A percentile compares a stretch with the other conserved stretches of the same genome.
phyloP scores from a whole-genome alignment of 2,797 vertebrate genomes.

The Buceros bicornis region DNA sequence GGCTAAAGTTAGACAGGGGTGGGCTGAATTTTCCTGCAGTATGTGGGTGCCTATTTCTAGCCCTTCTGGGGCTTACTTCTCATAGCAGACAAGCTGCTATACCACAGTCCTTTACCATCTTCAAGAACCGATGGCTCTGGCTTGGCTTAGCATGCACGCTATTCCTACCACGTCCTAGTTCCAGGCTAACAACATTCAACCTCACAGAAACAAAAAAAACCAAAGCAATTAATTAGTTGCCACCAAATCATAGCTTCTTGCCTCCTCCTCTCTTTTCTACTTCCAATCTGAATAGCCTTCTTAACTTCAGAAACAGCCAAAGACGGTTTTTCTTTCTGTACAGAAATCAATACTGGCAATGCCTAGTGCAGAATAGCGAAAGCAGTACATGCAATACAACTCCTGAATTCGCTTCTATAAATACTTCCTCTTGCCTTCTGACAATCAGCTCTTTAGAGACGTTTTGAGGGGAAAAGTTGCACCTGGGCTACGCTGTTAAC shows the following conservation, averaged over 20 bases:
- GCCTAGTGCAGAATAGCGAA: not conserved
- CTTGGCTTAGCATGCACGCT: fast-evolving
- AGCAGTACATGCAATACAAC: not conserved
- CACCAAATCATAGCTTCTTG: not conserved
- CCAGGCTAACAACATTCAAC: not conserved
- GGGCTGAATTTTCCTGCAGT: not conserved
- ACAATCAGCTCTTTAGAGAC: not conserved
- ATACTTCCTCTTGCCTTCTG: not conserved
- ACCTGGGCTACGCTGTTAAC: not conserved
- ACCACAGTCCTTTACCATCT: not conserved
- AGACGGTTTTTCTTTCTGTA: not conserved
- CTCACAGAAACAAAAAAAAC: not conserved
- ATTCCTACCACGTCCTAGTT: not conserved
- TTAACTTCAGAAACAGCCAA: not conserved
- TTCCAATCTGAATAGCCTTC: not conserved
- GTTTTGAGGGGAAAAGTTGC: not conserved
- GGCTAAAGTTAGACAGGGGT: not conserved
- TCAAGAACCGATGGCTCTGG: not conserved
- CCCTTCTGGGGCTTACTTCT: not conserved
- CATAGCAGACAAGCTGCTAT: not conserved
- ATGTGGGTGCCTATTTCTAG: not conserved
- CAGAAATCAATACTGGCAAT: not conserved
- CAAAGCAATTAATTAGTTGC: not conserved
- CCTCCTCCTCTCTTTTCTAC: not conserved
- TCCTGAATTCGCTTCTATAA: not conserved